Evolutionary conservation across 1,140 invertebrate species (phyloP).

Genomic region (Pseudomyrmex flavicornis): DNA sequence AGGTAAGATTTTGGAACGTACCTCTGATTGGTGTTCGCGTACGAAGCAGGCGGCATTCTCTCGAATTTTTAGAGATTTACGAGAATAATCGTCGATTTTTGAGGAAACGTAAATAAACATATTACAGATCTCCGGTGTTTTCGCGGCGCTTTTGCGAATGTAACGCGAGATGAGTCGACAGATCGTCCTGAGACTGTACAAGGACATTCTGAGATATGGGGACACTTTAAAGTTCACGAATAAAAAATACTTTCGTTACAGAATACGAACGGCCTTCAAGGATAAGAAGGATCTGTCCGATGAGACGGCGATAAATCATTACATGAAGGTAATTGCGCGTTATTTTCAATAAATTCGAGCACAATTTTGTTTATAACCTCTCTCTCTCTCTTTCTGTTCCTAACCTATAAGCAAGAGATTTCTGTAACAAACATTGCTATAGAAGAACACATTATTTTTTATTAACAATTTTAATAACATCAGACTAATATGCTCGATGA

Average conservation of each 20-base stretch:
- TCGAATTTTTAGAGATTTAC: no score
- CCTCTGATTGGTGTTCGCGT: no score
- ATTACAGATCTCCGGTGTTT: no score
- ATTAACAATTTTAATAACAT: no score
- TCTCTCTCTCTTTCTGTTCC: slow-evolving; percentile 1
- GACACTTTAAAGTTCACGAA: slow-evolving; percentile 85
- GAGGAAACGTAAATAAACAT: no score
- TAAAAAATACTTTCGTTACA: slow-evolving; percentile 83
- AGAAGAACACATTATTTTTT: no score
- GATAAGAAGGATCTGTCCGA: slow-evolving; percentile 82
- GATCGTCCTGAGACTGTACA: slow-evolving; percentile 85
- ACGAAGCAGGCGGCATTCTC: no score
- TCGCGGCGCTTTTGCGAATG: no score
- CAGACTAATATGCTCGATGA: no score
- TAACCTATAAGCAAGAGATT: slow-evolving; percentile 35
- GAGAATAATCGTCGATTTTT: no score
- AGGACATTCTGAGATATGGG: slow-evolving; percentile 85
- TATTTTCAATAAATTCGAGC: background rate
- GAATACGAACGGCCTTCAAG: slow-evolving; percentile 84
- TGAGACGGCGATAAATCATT: slow-evolving; percentile 83
- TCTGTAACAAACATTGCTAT: no score
- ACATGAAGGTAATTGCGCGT: slow-evolving; percentile 83
- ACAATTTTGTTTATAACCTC: background rate
- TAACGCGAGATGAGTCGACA: slow-evolving; percentile 50
- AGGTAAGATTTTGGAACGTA: no score